Conservation (phyloP, 1,140 invertebrate genomes). For the Sminthurinus signatus region DNA sequence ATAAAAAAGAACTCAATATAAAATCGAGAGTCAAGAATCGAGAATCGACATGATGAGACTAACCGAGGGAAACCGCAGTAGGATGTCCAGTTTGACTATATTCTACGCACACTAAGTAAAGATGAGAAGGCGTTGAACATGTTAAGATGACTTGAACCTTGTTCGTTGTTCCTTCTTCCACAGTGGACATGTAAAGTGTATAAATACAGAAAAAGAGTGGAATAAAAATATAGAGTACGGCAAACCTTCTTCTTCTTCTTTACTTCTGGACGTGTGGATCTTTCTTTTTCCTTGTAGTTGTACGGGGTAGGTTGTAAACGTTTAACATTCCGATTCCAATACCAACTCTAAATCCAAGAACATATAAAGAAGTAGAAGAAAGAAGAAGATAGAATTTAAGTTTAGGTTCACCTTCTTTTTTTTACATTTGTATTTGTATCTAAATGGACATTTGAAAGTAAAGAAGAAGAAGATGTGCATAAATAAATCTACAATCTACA, state of each 20-base stretch:
- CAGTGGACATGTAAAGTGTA: too few species aligned
- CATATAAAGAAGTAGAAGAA: not conserved
- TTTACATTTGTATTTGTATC: not conserved
- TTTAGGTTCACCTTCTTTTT: not conserved
- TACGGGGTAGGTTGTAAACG: too few species aligned
- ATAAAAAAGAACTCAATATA: not conserved
- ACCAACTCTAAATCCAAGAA: too few species aligned
- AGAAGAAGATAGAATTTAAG: not conserved
- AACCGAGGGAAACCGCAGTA: slow-evolving; percentile 10
- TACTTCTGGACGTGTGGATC: too few species aligned
- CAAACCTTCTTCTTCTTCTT: too few species aligned
- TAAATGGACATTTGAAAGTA: not conserved
- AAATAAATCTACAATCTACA: too few species aligned
- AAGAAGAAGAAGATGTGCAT: too few species aligned
- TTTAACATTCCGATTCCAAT: too few species aligned
- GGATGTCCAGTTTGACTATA: slow-evolving; percentile 1
- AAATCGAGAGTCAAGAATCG: not conserved
- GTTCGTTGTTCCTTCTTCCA: too few species aligned
- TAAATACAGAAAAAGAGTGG: too few species aligned
- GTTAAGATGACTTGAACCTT: not conserved
- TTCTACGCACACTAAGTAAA: not conserved
- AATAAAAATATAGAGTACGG: too few species aligned
- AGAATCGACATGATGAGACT: not conserved
- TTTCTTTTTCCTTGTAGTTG: too few species aligned
- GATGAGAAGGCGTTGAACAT: slow-evolving; percentile 1